phyloP scores from a whole-genome alignment of 2,113 vertebrate genomes.

The Isurus oxyrinchus region DNA sequence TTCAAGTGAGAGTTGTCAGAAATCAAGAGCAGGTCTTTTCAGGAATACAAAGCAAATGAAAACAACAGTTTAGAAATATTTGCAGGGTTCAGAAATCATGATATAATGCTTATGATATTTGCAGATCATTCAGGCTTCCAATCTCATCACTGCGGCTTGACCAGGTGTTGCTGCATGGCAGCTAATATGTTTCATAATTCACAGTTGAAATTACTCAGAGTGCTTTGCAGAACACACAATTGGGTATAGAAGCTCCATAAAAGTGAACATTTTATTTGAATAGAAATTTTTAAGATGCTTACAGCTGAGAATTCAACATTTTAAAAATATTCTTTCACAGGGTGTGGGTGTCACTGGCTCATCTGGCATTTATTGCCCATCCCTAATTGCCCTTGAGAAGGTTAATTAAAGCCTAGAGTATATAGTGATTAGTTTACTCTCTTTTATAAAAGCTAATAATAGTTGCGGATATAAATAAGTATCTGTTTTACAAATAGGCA shows the following conservation, averaged over 20 bases:
- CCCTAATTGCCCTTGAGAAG: no score
- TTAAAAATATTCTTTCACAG: neutral
- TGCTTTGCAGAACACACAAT: neutral
- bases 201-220: neutral
- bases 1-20: neutral
- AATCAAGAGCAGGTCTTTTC: neutral
- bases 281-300: neutral
- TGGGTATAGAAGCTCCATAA: neutral
- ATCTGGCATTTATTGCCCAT: no score
- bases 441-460: neutral
- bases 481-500: slow-evolving; percentile 38
- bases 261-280: neutral
- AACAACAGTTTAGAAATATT: neutral
- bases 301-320: neutral
- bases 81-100: neutral
- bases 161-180: no score
- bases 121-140: no score
- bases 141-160: no score
- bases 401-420: neutral
- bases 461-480: slow-evolving; percentile 44
- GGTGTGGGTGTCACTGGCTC: no score
- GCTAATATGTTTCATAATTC: no score
- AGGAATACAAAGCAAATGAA: neutral
- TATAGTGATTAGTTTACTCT: neutral
- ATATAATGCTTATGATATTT: no score